These are phyloP conservation scores for Drosophila azteca DNA, from an alignment of 1,140 invertebrate genomes.

Conservation along the genomic window DNA sequence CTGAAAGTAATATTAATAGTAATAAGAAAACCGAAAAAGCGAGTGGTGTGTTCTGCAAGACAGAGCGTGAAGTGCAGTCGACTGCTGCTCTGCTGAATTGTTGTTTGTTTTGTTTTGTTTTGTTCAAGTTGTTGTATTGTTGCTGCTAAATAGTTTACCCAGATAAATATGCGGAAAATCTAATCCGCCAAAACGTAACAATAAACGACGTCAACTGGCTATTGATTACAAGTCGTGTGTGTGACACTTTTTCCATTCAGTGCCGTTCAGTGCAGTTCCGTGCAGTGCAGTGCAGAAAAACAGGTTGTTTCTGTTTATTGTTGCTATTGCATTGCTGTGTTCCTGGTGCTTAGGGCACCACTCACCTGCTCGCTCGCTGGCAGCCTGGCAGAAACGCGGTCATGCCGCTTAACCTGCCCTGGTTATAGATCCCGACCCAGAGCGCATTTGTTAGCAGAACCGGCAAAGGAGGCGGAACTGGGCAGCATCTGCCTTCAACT, in stretches of 20 bases:
- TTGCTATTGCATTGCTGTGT: too few relatives aligned
- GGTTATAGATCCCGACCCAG: too few relatives aligned
- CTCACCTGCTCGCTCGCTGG: too few relatives aligned
- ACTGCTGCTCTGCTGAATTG: constrained; percentile 37
- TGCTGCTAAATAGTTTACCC: constrained; percentile 26
- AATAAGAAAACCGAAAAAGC: constrained; percentile 36
- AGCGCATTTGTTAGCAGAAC: too few relatives aligned
- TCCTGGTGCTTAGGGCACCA: too few relatives aligned
- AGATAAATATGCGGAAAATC: constrained; percentile 65
- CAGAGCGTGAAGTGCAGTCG: constrained; percentile 74
- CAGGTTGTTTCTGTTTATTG: constrained; percentile 39
- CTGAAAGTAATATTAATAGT: constrained; percentile 14
- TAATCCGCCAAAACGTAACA: constrained; percentile 37
- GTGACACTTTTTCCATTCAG: constrained; percentile 45
- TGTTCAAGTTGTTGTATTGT: constrained; percentile 50
- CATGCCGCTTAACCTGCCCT: too few relatives aligned
- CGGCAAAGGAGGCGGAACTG: constrained; percentile 5
- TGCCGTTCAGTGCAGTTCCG: not conserved
- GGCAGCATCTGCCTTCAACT: not conserved
- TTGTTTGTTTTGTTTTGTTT: constrained; percentile 31
- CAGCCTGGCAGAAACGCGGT: too few relatives aligned
- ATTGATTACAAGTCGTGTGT: constrained; percentile 35
- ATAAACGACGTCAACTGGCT: constrained; percentile 47
- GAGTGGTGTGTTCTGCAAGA: constrained; percentile 75
- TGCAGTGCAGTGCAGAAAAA: constrained; percentile 28